Percentiles rank a stretch among this genome's conserved stretches.
Evolutionary conservation across 2,113 vertebrate genomes (phyloP).

Genomic region (Pluvianellus socialis): DNA sequence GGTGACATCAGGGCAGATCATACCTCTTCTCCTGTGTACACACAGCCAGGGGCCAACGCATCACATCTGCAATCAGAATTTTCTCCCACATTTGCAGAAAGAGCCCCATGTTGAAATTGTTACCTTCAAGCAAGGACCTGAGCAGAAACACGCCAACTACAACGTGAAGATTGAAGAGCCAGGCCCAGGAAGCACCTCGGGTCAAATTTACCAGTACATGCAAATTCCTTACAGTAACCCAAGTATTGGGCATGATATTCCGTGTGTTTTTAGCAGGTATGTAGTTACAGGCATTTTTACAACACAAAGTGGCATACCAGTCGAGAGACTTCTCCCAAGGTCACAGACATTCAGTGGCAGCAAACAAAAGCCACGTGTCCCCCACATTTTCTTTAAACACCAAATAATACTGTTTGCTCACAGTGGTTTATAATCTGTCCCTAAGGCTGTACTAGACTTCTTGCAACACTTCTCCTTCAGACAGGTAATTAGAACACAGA

Average conservation of each 20-base stretch:
- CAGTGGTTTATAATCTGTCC: background rate
- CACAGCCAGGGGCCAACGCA: background rate
- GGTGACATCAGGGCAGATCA: background rate
- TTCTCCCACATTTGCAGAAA: background rate
- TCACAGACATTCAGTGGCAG: background rate
- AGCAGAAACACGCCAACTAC: background rate
- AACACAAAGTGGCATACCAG: background rate
- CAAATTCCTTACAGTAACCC: background rate
- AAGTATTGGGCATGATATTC: background rate
- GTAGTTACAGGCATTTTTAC: background rate
- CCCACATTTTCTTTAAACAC: background rate
- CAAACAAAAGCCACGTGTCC: background rate
- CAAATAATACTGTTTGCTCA: background rate
- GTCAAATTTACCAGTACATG: background rate
- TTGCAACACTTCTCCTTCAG: background rate
- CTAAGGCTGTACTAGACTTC: background rate
- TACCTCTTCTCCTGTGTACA: background rate
- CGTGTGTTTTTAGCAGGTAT: background rate
- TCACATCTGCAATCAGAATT: background rate
- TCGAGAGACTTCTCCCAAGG: background rate
- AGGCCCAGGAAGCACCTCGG: background rate
- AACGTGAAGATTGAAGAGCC: fast-evolving
- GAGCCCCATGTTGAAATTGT: background rate
- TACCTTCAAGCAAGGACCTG: background rate
- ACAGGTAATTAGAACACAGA: background rate